These are phyloP conservation scores for Aspidapion aeneum DNA, from an alignment of 2,888 invertebrate species.

Conservation along the genomic window DNA sequence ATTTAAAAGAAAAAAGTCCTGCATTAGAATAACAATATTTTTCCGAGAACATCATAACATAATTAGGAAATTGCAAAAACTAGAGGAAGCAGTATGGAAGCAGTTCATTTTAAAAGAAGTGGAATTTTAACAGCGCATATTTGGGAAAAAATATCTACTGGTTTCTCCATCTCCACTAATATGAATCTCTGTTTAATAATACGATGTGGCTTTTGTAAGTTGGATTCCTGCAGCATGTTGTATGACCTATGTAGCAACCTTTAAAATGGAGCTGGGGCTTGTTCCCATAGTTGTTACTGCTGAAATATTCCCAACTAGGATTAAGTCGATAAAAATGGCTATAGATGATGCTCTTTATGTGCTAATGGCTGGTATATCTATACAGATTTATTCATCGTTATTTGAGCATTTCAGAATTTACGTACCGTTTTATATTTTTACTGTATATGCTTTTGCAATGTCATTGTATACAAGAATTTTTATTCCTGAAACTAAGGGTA, in stretches of 20 bases:
- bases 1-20: no score
- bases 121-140: no score
- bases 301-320: slow-evolving; percentile 45
- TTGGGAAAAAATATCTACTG: no score
- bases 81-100: no score
- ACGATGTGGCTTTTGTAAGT: slow-evolving; percentile 37
- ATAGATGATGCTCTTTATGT: slow-evolving; percentile 43
- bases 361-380: slow-evolving; percentile 37
- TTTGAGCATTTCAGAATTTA: slow-evolving; percentile 37
- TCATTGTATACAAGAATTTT: slow-evolving; percentile 27
- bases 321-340: slow-evolving; percentile 47
- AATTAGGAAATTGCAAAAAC: no score
- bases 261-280: slow-evolving; percentile 43
- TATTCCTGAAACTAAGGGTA: slow-evolving; percentile 40
- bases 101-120: no score
- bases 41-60: no score
- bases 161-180: no score
- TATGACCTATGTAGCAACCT: slow-evolving; percentile 42
- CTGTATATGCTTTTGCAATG: slow-evolving; percentile 11
- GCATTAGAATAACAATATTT: no score
- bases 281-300: slow-evolving; percentile 46
- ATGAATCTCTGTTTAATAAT: no score
- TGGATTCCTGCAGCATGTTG: slow-evolving; percentile 44
- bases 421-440: slow-evolving; percentile 43
- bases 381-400: slow-evolving; percentile 38